Percentiles rank a stretch among this genome's conserved stretches.
These are phyloP conservation scores for Meloe dianella DNA, from an alignment of 2,888 invertebrate genomes.

Conservation along the genomic window DNA sequence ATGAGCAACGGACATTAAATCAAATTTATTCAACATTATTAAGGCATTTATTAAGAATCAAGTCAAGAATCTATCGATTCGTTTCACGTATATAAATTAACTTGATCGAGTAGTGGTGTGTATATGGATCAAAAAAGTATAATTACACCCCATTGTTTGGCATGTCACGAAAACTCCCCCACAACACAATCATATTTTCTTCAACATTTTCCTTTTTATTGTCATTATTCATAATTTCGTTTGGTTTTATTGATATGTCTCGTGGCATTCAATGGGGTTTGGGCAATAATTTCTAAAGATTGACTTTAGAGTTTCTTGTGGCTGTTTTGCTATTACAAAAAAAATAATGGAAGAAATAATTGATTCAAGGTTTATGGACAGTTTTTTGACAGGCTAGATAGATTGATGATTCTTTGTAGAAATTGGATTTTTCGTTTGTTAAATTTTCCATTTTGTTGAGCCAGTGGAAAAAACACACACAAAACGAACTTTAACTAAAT, in stretches of 20 bases:
- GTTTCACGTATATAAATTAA: not conserved
- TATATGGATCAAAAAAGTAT: not conserved
- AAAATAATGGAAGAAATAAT: constrained; percentile 20
- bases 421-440: not conserved
- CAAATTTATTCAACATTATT: no score
- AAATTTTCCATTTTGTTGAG: no score
- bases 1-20: no score
- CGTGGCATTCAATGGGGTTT: not conserved
- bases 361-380: not conserved
- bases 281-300: not conserved
- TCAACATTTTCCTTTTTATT: no score
- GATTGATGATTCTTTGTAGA: not conserved
- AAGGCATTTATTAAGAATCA: not conserved
- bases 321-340: not conserved
- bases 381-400: not conserved
- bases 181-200: not conserved
- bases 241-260: not conserved
- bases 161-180: constrained; percentile 6
- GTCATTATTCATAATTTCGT: not conserved
- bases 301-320: not conserved
- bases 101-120: not conserved
- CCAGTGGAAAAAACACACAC: no score
- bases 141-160: not conserved
- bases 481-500: no score
- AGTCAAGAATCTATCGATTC: not conserved